Evolutionary conservation across 2,113 vertebrate species (phyloP), one percentile per base, ranked within the genome.

Genomic region (Nannobrachium achirus): DNA sequence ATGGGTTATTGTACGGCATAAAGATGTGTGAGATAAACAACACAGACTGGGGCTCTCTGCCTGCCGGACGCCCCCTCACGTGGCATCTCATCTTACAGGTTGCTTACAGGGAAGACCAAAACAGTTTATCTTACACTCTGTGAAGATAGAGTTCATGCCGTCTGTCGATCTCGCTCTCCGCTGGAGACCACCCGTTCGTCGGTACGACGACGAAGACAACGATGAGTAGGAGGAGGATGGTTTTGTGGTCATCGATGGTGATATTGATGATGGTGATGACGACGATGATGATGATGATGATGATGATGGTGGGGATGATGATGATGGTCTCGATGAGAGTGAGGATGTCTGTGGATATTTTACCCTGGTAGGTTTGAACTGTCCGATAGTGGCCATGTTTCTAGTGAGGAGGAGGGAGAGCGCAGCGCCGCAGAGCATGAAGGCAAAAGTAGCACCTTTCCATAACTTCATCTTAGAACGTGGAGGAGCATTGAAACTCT

Each of bases 381-480:
- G 80, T 83, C 82, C 78, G 16, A 83, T 5, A 0, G 84, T 63
- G 78, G 79, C 78, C 86, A 80, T 89, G 89, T 94, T 93, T 94
- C 82, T 94, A 94, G 93, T 72, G 86, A 95, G 91, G 85, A 95
- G 86, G 86, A 93, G 71, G 83, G 92, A 95, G 75, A 95, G 90
- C 72, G 94, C 75, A 88, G 93, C 92, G 66, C 92, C 93, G 88
- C 94, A 91, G 89, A 96, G 93, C 92, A 95, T 89, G 84, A 94
- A 94, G 92, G 91, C 93, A 78, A 95, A 91, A 92, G 93, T 93
- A 91, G 92, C 94, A 87, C 89, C 87, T 94, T 96, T 96, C 95
- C 95, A 96, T 97, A 95, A 93, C 95, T 95, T 97, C 95, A 96
- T 96, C 94, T 95, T 96, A 96, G 94, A 94, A 91, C 82, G 78